Conservation (phyloP, 2,888 invertebrate species). For the Lamellibrachia satsuma region DNA sequence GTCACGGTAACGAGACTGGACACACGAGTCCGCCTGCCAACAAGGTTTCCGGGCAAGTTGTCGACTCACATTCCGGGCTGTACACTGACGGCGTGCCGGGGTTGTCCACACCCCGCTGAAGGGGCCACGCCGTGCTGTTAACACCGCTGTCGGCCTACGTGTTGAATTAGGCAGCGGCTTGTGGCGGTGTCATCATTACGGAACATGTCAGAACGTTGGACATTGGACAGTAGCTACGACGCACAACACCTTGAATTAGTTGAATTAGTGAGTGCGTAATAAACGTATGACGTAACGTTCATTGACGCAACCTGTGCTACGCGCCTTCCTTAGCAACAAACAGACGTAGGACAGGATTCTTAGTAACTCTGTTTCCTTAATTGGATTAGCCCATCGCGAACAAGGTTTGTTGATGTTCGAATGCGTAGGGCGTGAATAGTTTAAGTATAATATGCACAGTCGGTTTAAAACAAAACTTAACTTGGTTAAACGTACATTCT, state of each 20-base stretch:
- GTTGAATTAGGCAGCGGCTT: background rate
- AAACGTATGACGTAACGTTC: too few species aligned
- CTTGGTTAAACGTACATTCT: too few species aligned
- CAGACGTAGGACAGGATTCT: too few species aligned
- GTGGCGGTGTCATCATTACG: background rate
- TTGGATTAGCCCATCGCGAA: too few species aligned
- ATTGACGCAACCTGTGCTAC: too few species aligned
- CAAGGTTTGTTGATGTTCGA: too few species aligned
- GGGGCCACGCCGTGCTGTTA: background rate
- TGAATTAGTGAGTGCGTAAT: too few species aligned
- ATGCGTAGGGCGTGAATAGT: too few species aligned
- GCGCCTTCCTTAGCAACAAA: too few species aligned
- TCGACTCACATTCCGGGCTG: background rate
- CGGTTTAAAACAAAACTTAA: too few species aligned
- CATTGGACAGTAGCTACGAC: background rate
- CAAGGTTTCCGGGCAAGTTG: background rate
- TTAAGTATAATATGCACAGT: too few species aligned
- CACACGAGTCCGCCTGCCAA: background rate
- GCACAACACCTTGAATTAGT: background rate
- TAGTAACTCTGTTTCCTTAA: too few species aligned
- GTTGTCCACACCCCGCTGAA: background rate
- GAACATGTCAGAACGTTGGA: background rate
- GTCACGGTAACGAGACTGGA: background rate
- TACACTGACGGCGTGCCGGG: background rate
- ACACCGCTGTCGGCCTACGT: background rate